Percentiles rank a stretch among this genome's conserved stretches.
phyloP scores from a whole-genome alignment of 2,797 vertebrate genomes.

The Tarsius wallacei region DNA sequence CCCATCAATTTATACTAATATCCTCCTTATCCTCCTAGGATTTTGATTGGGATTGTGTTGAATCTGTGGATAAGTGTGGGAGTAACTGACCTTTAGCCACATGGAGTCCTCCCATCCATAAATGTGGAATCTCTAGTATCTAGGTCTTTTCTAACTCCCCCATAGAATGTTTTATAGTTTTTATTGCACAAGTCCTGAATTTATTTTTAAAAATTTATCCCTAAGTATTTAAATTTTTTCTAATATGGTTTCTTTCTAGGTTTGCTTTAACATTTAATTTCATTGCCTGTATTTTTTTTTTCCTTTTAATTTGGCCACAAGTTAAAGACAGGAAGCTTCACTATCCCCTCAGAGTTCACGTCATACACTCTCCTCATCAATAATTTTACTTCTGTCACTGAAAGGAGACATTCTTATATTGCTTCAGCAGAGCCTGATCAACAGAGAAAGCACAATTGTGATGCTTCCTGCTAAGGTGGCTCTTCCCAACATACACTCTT shows the following conservation, averaged over 20 bases:
- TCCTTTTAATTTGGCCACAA: slow-evolving; percentile 93
- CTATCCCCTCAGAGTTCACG: slow-evolving; percentile 90
- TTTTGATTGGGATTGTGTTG: not conserved
- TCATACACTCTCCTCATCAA: slow-evolving; percentile 90
- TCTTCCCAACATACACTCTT: slow-evolving; percentile 72
- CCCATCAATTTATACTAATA: not conserved
- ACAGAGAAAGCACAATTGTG: slow-evolving; percentile 74
- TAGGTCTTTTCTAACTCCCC: not conserved
- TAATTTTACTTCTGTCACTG: slow-evolving; percentile 89
- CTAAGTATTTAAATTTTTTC: not conserved
- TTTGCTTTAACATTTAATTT: slow-evolving; percentile 93
- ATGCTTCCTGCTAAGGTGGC: slow-evolving; percentile 73
- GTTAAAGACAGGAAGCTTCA: slow-evolving; percentile 88
- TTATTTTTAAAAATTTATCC: not conserved
- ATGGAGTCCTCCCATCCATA: no score
- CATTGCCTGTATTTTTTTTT: slow-evolving; percentile 90
- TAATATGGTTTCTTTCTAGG: slow-evolving; percentile 89
- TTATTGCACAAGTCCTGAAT: slow-evolving; percentile 28
- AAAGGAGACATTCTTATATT: slow-evolving; percentile 86
- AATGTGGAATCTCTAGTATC: not conserved
- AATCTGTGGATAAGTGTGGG: not conserved
- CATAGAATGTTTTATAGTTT: not conserved
- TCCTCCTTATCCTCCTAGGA: not conserved
- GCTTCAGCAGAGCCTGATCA: slow-evolving; percentile 83
- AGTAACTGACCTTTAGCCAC: not conserved